phyloP scores from a whole-genome alignment of 2,113 vertebrate species.

The Pseudorasbora parva region DNA sequence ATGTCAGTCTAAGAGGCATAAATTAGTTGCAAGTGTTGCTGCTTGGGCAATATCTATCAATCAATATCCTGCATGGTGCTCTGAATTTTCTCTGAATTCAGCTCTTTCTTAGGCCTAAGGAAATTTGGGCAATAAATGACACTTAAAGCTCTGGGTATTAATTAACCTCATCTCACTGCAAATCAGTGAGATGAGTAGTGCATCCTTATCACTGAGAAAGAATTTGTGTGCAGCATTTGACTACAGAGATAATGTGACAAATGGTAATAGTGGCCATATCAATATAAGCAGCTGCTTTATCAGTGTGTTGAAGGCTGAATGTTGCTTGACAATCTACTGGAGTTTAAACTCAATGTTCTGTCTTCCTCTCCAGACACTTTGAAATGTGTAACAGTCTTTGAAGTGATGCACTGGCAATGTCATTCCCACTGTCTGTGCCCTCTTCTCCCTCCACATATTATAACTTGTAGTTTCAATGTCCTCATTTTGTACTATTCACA shows the following conservation, averaged over 20 bases:
- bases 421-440: too few species aligned
- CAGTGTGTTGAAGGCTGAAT: slow-evolving; percentile 18
- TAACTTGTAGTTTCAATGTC: not conserved
- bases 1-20: not conserved
- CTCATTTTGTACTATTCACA: not conserved
- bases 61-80: not conserved
- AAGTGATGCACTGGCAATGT: not conserved
- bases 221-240: slow-evolving; percentile 1
- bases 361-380: not conserved
- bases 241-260: slow-evolving; percentile 2
- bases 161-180: slow-evolving; percentile 71
- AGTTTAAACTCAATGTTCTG: slow-evolving; percentile 46
- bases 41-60: not conserved
- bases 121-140: slow-evolving; percentile 68
- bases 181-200: slow-evolving; percentile 57
- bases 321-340: slow-evolving; percentile 40
- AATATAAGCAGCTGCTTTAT: slow-evolving; percentile 39
- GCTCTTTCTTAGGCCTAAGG: not conserved
- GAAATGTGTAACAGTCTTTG: not conserved
- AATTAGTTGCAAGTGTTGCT: not conserved
- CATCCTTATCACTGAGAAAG: slow-evolving; percentile 59
- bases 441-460: not conserved
- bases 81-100: slow-evolving; percentile 5
- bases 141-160: slow-evolving; percentile 68
- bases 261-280: slow-evolving; percentile 36